Evolutionary conservation across 2,113 vertebrate species (phyloP), one percentile per base, ranked within the genome.

Genomic region (Athene cunicularia): DNA sequence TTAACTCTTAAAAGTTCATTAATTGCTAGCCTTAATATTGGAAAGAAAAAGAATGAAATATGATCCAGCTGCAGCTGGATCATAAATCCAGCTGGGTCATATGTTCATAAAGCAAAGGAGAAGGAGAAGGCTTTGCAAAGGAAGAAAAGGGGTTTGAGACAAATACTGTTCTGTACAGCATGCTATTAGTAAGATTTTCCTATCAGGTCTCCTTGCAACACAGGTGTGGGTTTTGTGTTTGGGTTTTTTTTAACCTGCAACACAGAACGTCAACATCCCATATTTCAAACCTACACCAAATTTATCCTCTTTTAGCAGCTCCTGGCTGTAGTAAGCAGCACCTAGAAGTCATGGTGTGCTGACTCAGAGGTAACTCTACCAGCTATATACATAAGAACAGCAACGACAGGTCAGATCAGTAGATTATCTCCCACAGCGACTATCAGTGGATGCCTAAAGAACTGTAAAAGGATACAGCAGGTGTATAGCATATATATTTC

Each of bases 31-130:
- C 37, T 73, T 94, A 73, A 77, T 60, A 84, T 1, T 64, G 67
- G 80, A 88, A 90, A 74, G 11, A 56, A 64, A 90, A 95, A 93
- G 73, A 92, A 88, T 66, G 71, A 93, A 93, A 90, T 58, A 21
- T 71, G 71, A 93, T 80, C 81, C 79, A 88, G 62, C 49, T 81
- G 23, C 18, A 95, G 63, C 26, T 86, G 37, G 22, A 79, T 74
- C 72, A 67, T 88, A 88, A 95, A 95, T 86, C 74, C 83, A 92
- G 52, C 27, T 84, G 77, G 26, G 55, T 90, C 15, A 43, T 52
- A 68, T 5, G 9, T 73, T 68, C 92, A 85, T 62, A 90, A 80
- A 56, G 59, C 64, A 67, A 71, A 72, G 43, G n/a, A 95, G 33
- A 86, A 88, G 73, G 49, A 43, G 41, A 93, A 93, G 84, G 52